phyloP scores from a whole-genome alignment of 1,140 invertebrate genomes.

The Penaeus japonicus region DNA sequence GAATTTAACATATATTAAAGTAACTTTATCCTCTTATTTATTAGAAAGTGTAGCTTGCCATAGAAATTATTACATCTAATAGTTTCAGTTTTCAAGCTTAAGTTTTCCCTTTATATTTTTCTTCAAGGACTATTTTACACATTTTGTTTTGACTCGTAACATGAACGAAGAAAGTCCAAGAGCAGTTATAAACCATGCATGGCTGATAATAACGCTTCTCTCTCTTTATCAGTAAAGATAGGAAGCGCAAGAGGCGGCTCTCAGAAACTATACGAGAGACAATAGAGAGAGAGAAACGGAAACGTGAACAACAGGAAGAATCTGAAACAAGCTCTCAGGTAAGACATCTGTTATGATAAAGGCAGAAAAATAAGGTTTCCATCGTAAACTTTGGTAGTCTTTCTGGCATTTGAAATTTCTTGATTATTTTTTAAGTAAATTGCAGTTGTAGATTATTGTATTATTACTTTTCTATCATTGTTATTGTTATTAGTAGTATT shows the following conservation, averaged over 20 bases:
- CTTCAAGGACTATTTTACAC: not conserved
- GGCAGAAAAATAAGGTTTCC: not conserved
- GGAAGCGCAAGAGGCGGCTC: slow-evolving; percentile 52
- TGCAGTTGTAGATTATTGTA: no score
- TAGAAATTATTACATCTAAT: no score
- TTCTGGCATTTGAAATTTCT: not conserved
- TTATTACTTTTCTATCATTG: no score
- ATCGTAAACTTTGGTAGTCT: not conserved
- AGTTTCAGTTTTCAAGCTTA: not conserved
- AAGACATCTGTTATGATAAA: not conserved
- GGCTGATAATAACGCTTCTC: not conserved
- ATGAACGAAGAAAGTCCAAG: not conserved
- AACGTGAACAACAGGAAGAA: slow-evolving; percentile 38
- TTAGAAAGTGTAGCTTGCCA: not conserved
- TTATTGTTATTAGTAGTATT: no score
- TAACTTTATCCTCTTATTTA: no score
- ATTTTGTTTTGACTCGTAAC: not conserved
- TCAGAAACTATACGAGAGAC: slow-evolving; percentile 59
- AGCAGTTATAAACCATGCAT: not conserved
- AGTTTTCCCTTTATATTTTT: not conserved
- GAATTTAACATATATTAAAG: no score
- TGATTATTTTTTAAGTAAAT: not conserved
- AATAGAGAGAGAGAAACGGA: slow-evolving; percentile 51
- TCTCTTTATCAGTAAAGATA: slow-evolving; percentile 53
- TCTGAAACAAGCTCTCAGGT: slow-evolving; percentile 56